Evolutionary conservation across 2,888 invertebrate genomes (phyloP).

Genomic region (Epinotia demarniana): DNA sequence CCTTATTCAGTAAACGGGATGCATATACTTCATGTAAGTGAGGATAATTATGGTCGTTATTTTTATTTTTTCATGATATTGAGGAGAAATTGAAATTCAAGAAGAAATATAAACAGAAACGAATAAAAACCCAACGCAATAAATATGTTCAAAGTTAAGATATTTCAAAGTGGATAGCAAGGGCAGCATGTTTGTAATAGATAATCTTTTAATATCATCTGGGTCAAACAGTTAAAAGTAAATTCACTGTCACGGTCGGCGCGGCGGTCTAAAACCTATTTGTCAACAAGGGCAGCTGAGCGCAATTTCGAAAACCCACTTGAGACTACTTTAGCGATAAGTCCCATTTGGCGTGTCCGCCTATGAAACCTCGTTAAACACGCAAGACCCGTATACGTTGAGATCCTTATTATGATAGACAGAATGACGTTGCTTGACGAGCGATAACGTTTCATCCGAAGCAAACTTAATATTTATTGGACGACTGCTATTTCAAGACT

Average conservation of each 20-base stretch:
- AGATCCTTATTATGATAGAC: slow-evolving; percentile 72
- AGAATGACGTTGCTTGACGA: slow-evolving; percentile 61
- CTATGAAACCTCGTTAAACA: slow-evolving; percentile 52
- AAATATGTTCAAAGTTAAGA: neutral
- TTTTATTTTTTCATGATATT: neutral
- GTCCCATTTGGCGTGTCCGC: slow-evolving; percentile 53
- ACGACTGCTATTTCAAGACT: slow-evolving; percentile 27
- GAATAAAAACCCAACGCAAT: neutral
- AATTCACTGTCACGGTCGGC: slow-evolving; percentile 17
- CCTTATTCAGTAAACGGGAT: slow-evolving; percentile 20
- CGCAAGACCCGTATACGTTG: slow-evolving; percentile 56
- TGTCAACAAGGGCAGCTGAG: slow-evolving; percentile 29
- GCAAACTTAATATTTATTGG: slow-evolving; percentile 41
- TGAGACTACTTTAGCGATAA: slow-evolving; percentile 49
- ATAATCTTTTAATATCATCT: slow-evolving; percentile 17
- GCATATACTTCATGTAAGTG: slow-evolving; percentile 11
- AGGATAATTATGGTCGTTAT: neutral
- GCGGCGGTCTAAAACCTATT: slow-evolving; percentile 16
- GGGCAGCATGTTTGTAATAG: slow-evolving; percentile 1
- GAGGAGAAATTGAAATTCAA: neutral
- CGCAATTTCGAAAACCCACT: slow-evolving; percentile 44
- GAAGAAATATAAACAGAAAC: neutral
- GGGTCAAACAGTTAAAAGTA: slow-evolving; percentile 3
- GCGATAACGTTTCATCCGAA: slow-evolving; percentile 46
- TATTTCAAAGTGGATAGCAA: slow-evolving; percentile 5